Evolutionary conservation across 1,140 invertebrate genomes (phyloP).

Genomic region (Cardiocondyla obscurior): DNA sequence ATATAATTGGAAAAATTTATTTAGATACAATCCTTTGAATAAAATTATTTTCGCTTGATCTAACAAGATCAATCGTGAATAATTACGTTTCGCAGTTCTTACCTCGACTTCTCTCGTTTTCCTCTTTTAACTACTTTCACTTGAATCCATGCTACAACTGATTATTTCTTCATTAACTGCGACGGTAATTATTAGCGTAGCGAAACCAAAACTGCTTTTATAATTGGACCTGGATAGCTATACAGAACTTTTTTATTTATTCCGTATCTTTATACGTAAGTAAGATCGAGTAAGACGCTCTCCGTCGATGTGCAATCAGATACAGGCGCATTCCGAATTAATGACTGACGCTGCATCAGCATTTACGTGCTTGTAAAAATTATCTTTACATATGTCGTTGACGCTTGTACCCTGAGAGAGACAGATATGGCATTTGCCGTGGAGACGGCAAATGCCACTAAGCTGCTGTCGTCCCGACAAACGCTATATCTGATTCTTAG

Average conservation of each 20-base stretch:
- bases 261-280: background rate
- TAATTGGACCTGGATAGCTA: background rate
- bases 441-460: too few relatives aligned
- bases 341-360: background rate
- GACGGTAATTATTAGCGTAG: background rate
- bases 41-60: background rate
- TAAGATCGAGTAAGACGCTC: background rate
- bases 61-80: background rate
- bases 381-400: background rate
- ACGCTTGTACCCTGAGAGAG: background rate
- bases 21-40: background rate
- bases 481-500: too few relatives aligned
- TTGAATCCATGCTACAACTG: background rate
- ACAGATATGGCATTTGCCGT: too few relatives aligned
- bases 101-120: background rate
- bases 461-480: too few relatives aligned
- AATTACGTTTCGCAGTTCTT: background rate
- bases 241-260: too few relatives aligned
- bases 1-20: background rate
- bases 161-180: background rate
- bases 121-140: too few relatives aligned
- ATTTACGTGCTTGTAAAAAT: background rate
- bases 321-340: background rate
- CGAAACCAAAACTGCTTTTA: background rate
- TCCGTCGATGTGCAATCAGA: background rate